A percentile compares a stretch with the other conserved stretches of the same genome.
Conservation (phyloP, 37 sponge, comb jelly and placozoan genomes). For the Beroe ovata region DNA sequence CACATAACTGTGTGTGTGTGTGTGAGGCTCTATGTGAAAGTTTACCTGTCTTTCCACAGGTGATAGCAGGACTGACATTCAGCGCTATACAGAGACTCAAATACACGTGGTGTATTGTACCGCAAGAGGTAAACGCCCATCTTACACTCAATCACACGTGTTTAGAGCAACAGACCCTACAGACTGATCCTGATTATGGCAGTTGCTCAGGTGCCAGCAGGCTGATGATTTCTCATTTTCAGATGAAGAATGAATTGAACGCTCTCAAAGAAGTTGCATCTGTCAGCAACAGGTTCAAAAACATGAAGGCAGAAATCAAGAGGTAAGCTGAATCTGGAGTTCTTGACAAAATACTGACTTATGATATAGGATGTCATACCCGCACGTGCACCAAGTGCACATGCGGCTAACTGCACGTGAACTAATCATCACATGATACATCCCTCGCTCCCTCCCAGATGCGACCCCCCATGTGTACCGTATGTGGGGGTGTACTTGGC, state of each 20-base stretch:
- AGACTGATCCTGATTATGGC: too few relatives aligned
- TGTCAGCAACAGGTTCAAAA: conserved; percentile 49
- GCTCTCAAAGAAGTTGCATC: conserved; percentile 47
- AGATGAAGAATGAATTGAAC: conserved; percentile 46
- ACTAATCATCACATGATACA: too few relatives aligned
- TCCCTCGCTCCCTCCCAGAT: conserved; percentile 70
- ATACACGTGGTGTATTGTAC: conserved; percentile 63
- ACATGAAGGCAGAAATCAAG: conserved; percentile 65
- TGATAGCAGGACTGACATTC: conserved; percentile 52
- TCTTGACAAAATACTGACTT: too few relatives aligned
- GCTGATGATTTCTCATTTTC: background rate
- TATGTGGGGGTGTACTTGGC: conserved; percentile 88
- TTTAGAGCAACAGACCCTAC: background rate
- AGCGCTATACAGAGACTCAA: conserved; percentile 60
- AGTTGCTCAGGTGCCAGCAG: too few relatives aligned
- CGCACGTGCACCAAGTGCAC: too few relatives aligned
- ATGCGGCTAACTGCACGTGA: too few relatives aligned
- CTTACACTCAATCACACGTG: too few relatives aligned
- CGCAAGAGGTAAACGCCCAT: conserved; percentile 5
- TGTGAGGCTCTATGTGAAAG: too few relatives aligned
- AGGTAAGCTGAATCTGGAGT: too few relatives aligned
- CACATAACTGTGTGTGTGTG: too few relatives aligned
- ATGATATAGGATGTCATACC: too few relatives aligned
- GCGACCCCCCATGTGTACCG: conserved; percentile 75
- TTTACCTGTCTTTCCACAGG: too few relatives aligned